Conservation (phyloP, 1,140 invertebrate genomes). For the Lamellibrachia luymesi region DNA sequence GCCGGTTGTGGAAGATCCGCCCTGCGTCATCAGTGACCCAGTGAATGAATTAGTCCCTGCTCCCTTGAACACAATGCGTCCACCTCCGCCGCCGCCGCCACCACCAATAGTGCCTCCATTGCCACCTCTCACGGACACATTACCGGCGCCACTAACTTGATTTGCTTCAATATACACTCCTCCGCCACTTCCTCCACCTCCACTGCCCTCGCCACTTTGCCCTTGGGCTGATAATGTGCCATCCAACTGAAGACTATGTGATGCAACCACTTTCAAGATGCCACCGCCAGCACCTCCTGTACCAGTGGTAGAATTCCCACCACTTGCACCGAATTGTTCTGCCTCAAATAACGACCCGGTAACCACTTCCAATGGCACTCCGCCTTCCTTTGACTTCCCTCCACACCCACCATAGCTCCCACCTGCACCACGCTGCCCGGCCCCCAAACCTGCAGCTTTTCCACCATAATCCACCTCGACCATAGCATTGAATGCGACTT, state of each 20-base stretch:
- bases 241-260: constrained; percentile 32
- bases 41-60: constrained; percentile 35
- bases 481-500: constrained; percentile 36
- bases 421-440: constrained; percentile 27
- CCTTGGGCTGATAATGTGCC: constrained; percentile 38
- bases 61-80: constrained; percentile 32
- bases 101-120: constrained; percentile 16
- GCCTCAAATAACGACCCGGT: constrained; percentile 32
- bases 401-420: constrained; percentile 41
- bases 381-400: constrained; percentile 28
- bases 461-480: constrained; percentile 33
- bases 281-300: constrained; percentile 37
- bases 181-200: constrained; percentile 38
- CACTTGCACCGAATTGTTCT: constrained; percentile 37
- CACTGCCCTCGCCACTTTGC: constrained; percentile 20
- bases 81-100: constrained; percentile 39
- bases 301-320: constrained; percentile 28
- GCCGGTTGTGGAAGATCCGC: constrained; percentile 20
- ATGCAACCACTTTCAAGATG: constrained; percentile 26
- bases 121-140: not conserved
- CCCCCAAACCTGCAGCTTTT: constrained; percentile 21
- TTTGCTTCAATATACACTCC: constrained; percentile 28
- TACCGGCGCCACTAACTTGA: constrained; percentile 32
- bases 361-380: constrained; percentile 21
- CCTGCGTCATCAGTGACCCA: constrained; percentile 28